Evolutionary conservation across 1,140 invertebrate genomes (phyloP), one percentile per base, ranked within the genome.

Genomic region (Tetranychus cinnabarinus): DNA sequence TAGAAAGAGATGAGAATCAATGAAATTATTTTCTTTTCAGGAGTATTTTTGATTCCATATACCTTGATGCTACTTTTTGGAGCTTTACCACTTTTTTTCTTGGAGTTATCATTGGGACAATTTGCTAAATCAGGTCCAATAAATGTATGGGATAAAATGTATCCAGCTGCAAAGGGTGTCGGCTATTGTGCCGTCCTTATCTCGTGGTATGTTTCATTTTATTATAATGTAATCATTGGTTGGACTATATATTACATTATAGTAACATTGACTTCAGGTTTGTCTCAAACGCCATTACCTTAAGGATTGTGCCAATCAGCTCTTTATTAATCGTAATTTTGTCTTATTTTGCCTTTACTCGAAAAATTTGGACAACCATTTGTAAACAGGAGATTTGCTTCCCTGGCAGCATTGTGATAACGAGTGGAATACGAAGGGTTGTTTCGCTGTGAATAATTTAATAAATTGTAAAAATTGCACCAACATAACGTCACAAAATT

Each of bases 21-120:
- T 23, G 23, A 36, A 34, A 33, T 36, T 31, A 54, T 52, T 23
- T 33, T 57, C 37, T 63, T 60, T 62, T 34, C 67, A 79, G 78
- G 78, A 39, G 78, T 79, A 8, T 79, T 79, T 68, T 70, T 79
- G 10, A 73, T 80, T 56, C 78, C 78, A 1, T 79, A 79, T 67
- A 63, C 72, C 33, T 63, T 78, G n/a, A 78, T 79, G 72, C 66
- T 79, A 58, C 61, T 78, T 6, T 70, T 77, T 59, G 75, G 74
- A 15, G 79, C 77, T 34, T 67, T 80, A 55, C 79, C 79, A 1
- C 69, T 80, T 37, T 79, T 80, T 64, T 80, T 79, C 66, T 74
- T 80, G 71, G 79, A 80, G 67, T 66, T 80, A 39, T 75, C 73
- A 35, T 65, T 80, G 36, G 78, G 78, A 3, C 75, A 76, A 62